Percentiles rank a stretch among this genome's conserved stretches.
Evolutionary conservation across 2,888 invertebrate species (phyloP).

Genomic region (Loripinus fragilis): DNA sequence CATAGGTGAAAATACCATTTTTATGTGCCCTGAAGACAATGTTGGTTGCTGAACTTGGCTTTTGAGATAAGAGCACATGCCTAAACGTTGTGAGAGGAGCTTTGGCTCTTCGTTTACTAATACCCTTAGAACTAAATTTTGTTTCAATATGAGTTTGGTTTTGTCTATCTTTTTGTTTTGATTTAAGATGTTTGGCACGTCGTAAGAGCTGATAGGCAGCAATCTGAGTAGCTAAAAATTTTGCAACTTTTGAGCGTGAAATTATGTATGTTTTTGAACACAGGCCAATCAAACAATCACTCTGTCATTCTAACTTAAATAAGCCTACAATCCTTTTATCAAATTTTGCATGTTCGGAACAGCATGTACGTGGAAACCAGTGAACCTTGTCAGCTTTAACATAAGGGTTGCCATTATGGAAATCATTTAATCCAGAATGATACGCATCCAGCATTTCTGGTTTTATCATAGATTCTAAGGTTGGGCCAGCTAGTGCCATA

Average conservation of each 20-base stretch:
- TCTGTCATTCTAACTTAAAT: slow-evolving; percentile 12
- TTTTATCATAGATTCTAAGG: slow-evolving; percentile 18
- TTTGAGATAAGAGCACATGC: too few relatives aligned
- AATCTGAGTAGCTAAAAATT: not conserved
- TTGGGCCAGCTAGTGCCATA: slow-evolving; percentile 16
- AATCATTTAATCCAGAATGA: not conserved
- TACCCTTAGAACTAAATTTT: too few relatives aligned
- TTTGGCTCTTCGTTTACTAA: too few relatives aligned
- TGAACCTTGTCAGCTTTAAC: slow-evolving; percentile 10
- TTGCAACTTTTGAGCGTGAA: not conserved
- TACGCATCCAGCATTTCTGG: slow-evolving; percentile 21
- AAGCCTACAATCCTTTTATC: slow-evolving; percentile 8
- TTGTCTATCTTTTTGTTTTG: too few relatives aligned
- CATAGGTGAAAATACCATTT: too few relatives aligned
- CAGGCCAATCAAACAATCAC: not conserved
- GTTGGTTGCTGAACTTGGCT: too few relatives aligned
- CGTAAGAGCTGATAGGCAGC: slow-evolving; percentile 20
- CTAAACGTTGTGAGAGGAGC: too few relatives aligned
- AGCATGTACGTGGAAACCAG: slow-evolving; percentile 18
- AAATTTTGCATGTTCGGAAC: slow-evolving; percentile 5
- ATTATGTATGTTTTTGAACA: slow-evolving; percentile 14
- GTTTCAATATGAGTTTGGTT: too few relatives aligned
- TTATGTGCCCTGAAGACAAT: too few relatives aligned
- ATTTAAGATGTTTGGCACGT: not conserved
- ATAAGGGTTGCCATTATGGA: not conserved